Percentiles rank a stretch among this genome's conserved stretches.
Conservation (phyloP, 2,797 vertebrate genomes). For the Sparus aurata region DNA sequence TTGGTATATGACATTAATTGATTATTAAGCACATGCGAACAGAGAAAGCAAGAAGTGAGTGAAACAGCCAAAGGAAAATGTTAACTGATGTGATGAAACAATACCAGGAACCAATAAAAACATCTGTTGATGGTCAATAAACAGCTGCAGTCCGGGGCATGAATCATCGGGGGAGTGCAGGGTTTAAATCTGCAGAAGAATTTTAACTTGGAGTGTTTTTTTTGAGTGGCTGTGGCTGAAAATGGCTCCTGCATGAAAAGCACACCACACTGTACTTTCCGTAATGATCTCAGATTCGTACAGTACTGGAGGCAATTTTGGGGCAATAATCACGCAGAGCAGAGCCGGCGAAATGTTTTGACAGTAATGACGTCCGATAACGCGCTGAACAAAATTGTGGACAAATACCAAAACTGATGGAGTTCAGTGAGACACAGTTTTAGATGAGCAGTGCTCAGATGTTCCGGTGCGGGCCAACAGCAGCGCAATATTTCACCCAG, state of each 20-base stretch:
- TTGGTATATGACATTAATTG: no score
- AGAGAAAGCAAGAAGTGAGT: constrained; percentile 7
- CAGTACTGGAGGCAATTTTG: constrained; percentile 58
- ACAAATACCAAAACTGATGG: constrained; percentile 55
- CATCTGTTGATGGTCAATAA: constrained; percentile 61
- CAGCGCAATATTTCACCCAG: constrained; percentile 36
- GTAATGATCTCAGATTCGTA: constrained; percentile 61
- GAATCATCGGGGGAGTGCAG: constrained; percentile 42
- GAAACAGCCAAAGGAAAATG: constrained; percentile 9
- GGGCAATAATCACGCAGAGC: constrained; percentile 55
- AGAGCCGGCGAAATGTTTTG: constrained; percentile 43
- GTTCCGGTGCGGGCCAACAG: constrained; percentile 23
- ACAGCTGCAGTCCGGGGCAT: constrained; percentile 45
- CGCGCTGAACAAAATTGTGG: constrained; percentile 31
- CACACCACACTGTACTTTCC: constrained; percentile 40
- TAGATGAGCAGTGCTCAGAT: constrained; percentile 21
- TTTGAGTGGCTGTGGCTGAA: constrained; percentile 43
- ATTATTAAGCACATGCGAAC: neutral
- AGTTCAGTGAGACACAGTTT: constrained; percentile 48
- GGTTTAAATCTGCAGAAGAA: constrained; percentile 54
- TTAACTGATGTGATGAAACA: constrained; percentile 31
- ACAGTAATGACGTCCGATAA: constrained; percentile 59
- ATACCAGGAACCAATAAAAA: constrained; percentile 37
- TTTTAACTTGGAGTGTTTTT: constrained; percentile 41
- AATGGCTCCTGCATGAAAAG: constrained; percentile 41